A percentile compares a stretch with the other conserved stretches of the same genome.
phyloP scores from a whole-genome alignment of 1,140 invertebrate genomes.

The Melitaea cinxia region DNA sequence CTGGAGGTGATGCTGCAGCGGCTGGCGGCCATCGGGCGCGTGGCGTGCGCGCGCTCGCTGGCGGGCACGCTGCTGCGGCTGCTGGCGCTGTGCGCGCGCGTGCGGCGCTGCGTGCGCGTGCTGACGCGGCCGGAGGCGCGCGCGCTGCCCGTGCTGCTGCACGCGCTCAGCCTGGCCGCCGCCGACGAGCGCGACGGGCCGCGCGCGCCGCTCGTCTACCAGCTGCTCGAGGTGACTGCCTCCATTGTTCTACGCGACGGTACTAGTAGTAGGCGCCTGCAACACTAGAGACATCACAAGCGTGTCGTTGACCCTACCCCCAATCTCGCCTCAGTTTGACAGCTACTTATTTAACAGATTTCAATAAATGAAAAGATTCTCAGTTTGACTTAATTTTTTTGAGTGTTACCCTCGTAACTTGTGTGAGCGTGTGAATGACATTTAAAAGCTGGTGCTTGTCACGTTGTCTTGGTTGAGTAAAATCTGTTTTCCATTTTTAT shows the following conservation, averaged over 20 bases:
- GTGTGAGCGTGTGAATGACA: too few species aligned
- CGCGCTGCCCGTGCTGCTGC: constrained; percentile 75
- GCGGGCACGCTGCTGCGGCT: constrained; percentile 72
- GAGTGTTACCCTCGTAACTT: too few species aligned
- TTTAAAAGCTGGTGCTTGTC: too few species aligned
- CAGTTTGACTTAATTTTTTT: too few species aligned
- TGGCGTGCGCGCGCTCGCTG: constrained; percentile 73
- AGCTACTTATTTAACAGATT: neutral
- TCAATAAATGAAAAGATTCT: too few species aligned
- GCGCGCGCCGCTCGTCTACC: constrained; percentile 68
- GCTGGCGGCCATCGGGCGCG: constrained; percentile 83
- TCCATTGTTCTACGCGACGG: neutral
- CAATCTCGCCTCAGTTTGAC: neutral
- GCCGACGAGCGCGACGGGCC: constrained; percentile 70
- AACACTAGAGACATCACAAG: too few species aligned
- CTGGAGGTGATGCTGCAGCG: constrained; percentile 90
- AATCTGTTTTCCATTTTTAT: too few species aligned
- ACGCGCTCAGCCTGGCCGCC: constrained; percentile 75
- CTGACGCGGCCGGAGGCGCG: constrained; percentile 70
- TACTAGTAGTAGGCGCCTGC: too few species aligned
- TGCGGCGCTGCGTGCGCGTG: constrained; percentile 76
- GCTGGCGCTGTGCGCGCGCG: constrained; percentile 73
- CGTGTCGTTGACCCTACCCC: too few species aligned
- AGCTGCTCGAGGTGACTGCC: constrained; percentile 66
- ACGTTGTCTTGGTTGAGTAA: too few species aligned